Evolutionary conservation across 2,888 invertebrate species (phyloP), one percentile per base, ranked within the genome.

Genomic region (Sphaerophoria rueppellii): DNA sequence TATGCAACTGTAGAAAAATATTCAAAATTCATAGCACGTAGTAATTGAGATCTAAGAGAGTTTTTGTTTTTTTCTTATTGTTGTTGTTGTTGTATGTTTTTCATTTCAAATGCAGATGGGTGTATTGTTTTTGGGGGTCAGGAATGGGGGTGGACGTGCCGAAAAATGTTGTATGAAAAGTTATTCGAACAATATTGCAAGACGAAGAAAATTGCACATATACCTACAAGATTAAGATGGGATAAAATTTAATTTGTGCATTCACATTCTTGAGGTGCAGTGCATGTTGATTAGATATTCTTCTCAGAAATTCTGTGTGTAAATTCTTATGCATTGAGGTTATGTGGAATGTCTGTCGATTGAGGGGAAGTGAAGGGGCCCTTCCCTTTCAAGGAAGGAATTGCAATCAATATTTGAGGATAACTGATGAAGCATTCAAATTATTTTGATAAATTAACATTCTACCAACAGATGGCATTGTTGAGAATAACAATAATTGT

Each of bases 1-100:
- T 67, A 50, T 77, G 72, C 82, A 60, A 50, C 48, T 82, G 24
- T 24, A 24, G 82, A 74, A 78, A 78, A 74, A 46, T 63, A 70
- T 82, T 82, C 63, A 74, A 73, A 78, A 78, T 78, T 78, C 78
- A 78, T 48, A 74, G 54, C 82, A 82, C 82, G 78, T 82, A 74
- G 74, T 82, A 82, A 82, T 82, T 78, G 82, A 82, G 78, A 78
- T 82, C 78, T 82, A 82, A 78, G 78, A 82, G 82, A 73, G 78
- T 78, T 82, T 70, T 54, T 63, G 78, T 82, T 77, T 77, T 73
- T 54, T 40, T 9, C 4, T 65, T 55, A n/a, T 72, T 34, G 50
- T 58, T 77, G 32, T 55, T 67, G 69, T 77, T 67, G 50, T 14
- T 74, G 24, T 24, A 2, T 37, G 1, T 48, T 46, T 16, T 48